Conservation (phyloP, 1,140 invertebrate genomes). For the Lepidotrigona ventralis region DNA sequence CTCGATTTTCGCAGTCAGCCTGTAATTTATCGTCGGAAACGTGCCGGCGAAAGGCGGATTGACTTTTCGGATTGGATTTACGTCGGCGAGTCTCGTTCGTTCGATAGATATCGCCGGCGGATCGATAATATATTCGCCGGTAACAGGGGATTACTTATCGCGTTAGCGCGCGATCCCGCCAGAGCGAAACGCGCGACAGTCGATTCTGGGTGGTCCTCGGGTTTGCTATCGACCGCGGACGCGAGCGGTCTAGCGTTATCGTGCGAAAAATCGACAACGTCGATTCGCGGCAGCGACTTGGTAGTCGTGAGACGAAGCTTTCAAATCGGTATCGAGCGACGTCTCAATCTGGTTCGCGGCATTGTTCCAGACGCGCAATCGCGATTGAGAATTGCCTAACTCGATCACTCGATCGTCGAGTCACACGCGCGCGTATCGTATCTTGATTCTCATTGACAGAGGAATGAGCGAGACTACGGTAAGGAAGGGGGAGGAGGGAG, state of each 20-base stretch:
- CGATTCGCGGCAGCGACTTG: not conserved
- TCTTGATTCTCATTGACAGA: too few species aligned
- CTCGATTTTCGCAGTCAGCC: constrained; percentile 16
- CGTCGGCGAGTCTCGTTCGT: not conserved
- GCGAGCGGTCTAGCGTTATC: not conserved
- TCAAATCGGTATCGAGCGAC: constrained; percentile 18
- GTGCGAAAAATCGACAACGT: not conserved
- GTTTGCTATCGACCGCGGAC: not conserved
- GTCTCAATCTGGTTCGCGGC: constrained; percentile 37
- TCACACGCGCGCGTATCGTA: too few species aligned
- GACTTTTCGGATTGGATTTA: constrained; percentile 39
- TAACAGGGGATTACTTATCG: constrained; percentile 41
- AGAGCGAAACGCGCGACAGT: not conserved
- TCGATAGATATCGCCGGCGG: constrained; percentile 1
- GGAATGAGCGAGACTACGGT: too few species aligned
- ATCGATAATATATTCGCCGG: constrained; percentile 32
- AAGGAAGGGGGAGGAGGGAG: too few species aligned
- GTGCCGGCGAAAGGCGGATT: constrained; percentile 13
- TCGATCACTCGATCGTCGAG: not conserved
- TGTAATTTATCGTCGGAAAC: constrained; percentile 36
- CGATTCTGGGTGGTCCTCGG: constrained; percentile 31
- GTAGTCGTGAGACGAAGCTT: too few species aligned
- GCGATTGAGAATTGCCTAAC: not conserved
- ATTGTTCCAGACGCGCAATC: constrained; percentile 26
- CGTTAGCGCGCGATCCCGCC: not conserved